Conservation (phyloP, 2,797 vertebrate genomes). For the Lepilemur ruficaudatus region DNA sequence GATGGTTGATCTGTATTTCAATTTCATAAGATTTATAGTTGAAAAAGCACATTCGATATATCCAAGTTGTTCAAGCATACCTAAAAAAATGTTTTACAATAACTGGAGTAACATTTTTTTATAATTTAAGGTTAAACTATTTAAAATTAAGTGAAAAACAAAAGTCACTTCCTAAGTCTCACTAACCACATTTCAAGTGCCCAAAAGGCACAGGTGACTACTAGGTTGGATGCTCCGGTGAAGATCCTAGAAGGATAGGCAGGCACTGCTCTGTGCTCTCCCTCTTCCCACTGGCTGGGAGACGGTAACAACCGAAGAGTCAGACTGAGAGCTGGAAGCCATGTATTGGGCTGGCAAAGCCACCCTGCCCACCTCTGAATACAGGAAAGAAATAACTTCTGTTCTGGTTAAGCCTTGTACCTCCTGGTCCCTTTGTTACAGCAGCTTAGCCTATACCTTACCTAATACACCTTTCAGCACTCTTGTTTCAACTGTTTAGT, state of each 20-base stretch:
- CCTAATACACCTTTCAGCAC: background rate
- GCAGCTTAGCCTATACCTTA: background rate
- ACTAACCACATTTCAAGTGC: background rate
- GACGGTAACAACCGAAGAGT: background rate
- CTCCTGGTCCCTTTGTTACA: background rate
- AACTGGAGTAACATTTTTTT: background rate
- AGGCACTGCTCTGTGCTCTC: no score
- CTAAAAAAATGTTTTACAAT: background rate
- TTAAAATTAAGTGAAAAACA: background rate
- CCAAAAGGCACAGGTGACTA: background rate
- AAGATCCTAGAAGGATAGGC: background rate
- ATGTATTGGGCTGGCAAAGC: background rate
- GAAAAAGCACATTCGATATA: background rate
- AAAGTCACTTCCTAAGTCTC: background rate
- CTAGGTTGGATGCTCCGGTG: no score
- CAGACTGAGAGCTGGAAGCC: background rate
- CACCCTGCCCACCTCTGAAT: background rate
- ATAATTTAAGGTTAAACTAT: background rate
- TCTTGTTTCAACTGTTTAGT: background rate
- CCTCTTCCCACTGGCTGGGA: background rate
- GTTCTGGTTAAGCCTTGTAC: background rate
- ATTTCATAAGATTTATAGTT: slow-evolving; percentile 18
- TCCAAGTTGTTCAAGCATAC: background rate
- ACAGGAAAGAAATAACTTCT: background rate
- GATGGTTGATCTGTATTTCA: background rate